A percentile compares a stretch with the other conserved stretches of the same genome.
phyloP scores from a whole-genome alignment of 2,797 vertebrate species.

The Sebastes hopkinsi region DNA sequence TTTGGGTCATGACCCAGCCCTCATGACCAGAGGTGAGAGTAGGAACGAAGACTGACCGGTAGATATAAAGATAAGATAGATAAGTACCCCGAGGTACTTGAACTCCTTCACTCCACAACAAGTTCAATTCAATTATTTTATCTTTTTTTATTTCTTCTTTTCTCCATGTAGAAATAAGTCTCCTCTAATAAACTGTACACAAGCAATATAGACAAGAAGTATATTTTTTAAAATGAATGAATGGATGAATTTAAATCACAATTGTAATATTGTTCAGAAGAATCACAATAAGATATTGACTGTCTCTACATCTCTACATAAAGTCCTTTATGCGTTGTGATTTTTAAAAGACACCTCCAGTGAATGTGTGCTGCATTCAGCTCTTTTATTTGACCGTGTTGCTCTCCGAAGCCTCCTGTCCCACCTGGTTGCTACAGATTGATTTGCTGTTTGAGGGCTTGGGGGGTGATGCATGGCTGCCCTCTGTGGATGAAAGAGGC shows the following conservation, averaged over 20 bases:
- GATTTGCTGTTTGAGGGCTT: constrained; percentile 19
- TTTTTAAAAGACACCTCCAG: neutral
- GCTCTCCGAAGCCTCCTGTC: neutral
- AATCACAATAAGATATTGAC: neutral
- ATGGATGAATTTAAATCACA: too few relatives aligned
- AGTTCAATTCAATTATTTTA: too few relatives aligned
- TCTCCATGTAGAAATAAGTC: neutral
- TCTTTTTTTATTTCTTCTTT: neutral
- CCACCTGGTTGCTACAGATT: neutral
- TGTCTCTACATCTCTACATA: neutral
- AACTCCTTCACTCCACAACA: too few relatives aligned
- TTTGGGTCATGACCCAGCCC: too few relatives aligned
- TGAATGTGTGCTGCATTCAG: neutral
- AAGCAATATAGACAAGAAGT: neutral
- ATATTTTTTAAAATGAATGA: too few relatives aligned
- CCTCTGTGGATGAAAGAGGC: constrained; percentile 21
- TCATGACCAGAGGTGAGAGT: too few relatives aligned
- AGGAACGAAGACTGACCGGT: too few relatives aligned
- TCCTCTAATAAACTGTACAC: neutral
- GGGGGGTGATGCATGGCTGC: constrained; percentile 11
- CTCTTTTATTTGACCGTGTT: neutral
- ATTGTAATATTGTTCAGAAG: neutral
- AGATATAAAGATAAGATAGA: too few relatives aligned
- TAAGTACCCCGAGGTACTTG: too few relatives aligned
- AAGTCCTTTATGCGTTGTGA: neutral